phyloP scores from a whole-genome alignment of 2,888 invertebrate species.

The Apoda limacodes region DNA sequence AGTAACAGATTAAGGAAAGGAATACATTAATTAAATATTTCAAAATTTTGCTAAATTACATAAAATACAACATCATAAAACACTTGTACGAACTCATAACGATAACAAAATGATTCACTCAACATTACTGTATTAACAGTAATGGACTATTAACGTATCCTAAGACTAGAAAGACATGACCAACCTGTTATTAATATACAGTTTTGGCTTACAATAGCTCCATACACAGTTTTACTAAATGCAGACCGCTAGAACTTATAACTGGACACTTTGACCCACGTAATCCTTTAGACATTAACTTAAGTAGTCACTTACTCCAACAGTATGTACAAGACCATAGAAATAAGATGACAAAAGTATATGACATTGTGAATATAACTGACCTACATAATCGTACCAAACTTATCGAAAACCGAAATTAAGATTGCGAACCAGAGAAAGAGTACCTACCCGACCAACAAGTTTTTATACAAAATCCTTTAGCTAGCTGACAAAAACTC shows the following conservation, averaged over 20 bases:
- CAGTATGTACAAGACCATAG: no score
- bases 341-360: constrained; percentile 11
- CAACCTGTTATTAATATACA: constrained; percentile 11
- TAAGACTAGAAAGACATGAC: constrained; percentile 9
- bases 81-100: no score
- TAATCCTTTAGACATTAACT: constrained; percentile 13
- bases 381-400: constrained; percentile 3
- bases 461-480: constrained; percentile 18
- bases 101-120: constrained; percentile 10
- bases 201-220: no score
- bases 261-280: no score
- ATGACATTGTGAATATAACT: constrained; percentile 12
- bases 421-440: constrained; percentile 15
- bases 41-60: constrained; percentile 14
- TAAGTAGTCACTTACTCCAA: constrained; percentile 16
- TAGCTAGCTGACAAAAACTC: constrained; percentile 19
- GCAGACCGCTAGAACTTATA: no score
- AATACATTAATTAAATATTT: constrained; percentile 12
- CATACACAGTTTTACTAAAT: no score
- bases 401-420: constrained; percentile 15
- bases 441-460: constrained; percentile 16
- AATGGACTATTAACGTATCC: constrained; percentile 16
- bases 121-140: constrained; percentile 14
- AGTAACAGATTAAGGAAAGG: no score
- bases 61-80: constrained; percentile 19